phyloP scores from a whole-genome alignment of 64 coral and sea anemone species.

The Stichodactyla helianthus region DNA sequence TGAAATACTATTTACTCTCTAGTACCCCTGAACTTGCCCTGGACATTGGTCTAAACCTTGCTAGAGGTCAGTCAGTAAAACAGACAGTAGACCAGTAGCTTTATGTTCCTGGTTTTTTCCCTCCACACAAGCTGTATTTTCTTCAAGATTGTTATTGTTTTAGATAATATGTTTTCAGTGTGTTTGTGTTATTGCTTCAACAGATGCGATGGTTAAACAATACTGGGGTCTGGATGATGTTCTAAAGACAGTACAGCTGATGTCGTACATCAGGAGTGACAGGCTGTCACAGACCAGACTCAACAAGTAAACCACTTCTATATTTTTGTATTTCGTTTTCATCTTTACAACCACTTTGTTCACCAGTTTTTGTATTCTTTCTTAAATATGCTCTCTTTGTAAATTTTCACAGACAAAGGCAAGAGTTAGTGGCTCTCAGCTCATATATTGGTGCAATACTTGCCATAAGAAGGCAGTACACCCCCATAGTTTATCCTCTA shows the following conservation, averaged over 20 bases:
- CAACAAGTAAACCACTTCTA: conserved; percentile 57
- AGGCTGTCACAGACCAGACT: conserved; percentile 62
- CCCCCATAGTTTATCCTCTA: conserved; percentile 70
- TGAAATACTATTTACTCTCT: conserved; percentile 82
- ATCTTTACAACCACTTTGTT: neutral
- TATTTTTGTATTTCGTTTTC: neutral
- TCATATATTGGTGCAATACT: conserved; percentile 81
- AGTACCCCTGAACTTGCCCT: conserved; percentile 76
- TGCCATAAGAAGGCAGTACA: conserved; percentile 87
- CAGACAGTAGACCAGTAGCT: no score
- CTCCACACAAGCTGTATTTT: no score
- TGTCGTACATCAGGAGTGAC: conserved; percentile 75
- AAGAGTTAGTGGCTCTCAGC: conserved; percentile 68
- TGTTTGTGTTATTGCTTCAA: neutral
- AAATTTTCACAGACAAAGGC: conserved; percentile 62
- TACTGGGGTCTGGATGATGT: conserved; percentile 91
- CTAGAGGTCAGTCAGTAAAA: conserved; percentile 49
- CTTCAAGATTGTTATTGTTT: no score
- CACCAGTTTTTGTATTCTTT: neutral
- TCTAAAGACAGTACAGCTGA: conserved; percentile 42
- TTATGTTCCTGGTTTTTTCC: no score
- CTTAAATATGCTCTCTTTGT: neutral
- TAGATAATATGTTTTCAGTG: neutral
- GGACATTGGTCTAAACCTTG: conserved; percentile 87
- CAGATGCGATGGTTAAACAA: conserved; percentile 83